phyloP scores from a whole-genome alignment of 2,888 invertebrate genomes.

The Dynastes hyllus region DNA sequence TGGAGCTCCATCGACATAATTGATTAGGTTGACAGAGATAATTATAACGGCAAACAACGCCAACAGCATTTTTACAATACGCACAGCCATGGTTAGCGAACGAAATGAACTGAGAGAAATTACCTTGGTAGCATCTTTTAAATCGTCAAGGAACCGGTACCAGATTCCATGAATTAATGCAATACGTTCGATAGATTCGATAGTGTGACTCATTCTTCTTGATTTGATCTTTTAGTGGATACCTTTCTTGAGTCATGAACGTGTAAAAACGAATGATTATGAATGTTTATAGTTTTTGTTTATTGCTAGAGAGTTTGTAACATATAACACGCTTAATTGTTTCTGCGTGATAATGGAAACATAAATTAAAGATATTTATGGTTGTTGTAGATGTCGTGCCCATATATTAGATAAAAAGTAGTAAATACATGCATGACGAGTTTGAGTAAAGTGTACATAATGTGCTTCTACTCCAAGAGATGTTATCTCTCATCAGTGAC shows the following conservation, averaged over 20 bases:
- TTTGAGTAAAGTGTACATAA: too few relatives aligned
- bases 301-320: background rate
- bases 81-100: slow-evolving; percentile 9
- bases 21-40: slow-evolving; percentile 6
- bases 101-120: slow-evolving; percentile 14
- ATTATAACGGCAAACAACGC: background rate
- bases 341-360: slow-evolving; percentile 5
- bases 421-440: too few relatives aligned
- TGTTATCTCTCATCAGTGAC: too few relatives aligned
- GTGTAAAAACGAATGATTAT: slow-evolving; percentile 10
- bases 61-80: background rate
- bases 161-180: slow-evolving; percentile 26
- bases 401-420: too few relatives aligned
- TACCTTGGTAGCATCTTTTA: slow-evolving; percentile 30
- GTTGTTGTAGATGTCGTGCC: too few relatives aligned
- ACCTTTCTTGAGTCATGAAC: slow-evolving; percentile 8
- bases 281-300: background rate
- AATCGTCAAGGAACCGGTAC: slow-evolving; percentile 34
- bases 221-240: slow-evolving; percentile 18
- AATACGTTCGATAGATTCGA: slow-evolving; percentile 5
- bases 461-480: too few relatives aligned
- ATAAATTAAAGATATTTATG: background rate
- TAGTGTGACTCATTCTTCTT: slow-evolving; percentile 26
- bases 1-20: slow-evolving; percentile 3
- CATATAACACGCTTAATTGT: slow-evolving; percentile 16